phyloP scores from a whole-genome alignment of 2,888 invertebrate species.

The Barypeithes pellucidus region DNA sequence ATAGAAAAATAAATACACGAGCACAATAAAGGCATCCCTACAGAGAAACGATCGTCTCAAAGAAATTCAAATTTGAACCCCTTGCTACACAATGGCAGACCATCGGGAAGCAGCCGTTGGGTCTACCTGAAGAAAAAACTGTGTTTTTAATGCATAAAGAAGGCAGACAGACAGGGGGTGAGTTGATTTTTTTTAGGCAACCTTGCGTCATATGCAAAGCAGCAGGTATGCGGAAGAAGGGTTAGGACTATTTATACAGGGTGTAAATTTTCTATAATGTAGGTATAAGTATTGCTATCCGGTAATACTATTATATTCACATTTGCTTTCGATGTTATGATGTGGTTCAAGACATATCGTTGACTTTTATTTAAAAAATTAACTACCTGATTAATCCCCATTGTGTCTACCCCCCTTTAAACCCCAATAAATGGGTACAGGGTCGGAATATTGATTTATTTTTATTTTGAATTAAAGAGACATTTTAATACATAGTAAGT shows the following conservation, averaged over 20 bases:
- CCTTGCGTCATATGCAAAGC: conserved; percentile 53
- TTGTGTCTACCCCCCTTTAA: too few species aligned
- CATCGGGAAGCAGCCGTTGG: conserved; percentile 48
- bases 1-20: conserved; percentile 38
- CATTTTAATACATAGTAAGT: too few species aligned
- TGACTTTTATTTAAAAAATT: too few species aligned
- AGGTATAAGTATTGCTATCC: neutral
- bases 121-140: conserved; percentile 45
- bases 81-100: conserved; percentile 36
- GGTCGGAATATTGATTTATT: too few species aligned
- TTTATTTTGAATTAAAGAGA: too few species aligned
- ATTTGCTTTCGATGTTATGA: too few species aligned
- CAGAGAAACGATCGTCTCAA: conserved; percentile 40
- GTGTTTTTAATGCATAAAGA: conserved; percentile 17
- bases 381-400: too few species aligned
- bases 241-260: neutral
- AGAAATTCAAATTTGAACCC: conserved; percentile 40
- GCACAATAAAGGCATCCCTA: conserved; percentile 42
- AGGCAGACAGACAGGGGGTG: conserved; percentile 34
- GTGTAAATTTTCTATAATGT: neutral
- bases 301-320: too few species aligned
- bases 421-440: too few species aligned
- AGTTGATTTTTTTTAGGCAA: conserved; percentile 32
- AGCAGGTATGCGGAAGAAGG: conserved; percentile 46
- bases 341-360: too few species aligned